These are phyloP conservation scores for Hermodice carunculata DNA, from an alignment of 2,888 invertebrate genomes.

Conservation along the genomic window DNA sequence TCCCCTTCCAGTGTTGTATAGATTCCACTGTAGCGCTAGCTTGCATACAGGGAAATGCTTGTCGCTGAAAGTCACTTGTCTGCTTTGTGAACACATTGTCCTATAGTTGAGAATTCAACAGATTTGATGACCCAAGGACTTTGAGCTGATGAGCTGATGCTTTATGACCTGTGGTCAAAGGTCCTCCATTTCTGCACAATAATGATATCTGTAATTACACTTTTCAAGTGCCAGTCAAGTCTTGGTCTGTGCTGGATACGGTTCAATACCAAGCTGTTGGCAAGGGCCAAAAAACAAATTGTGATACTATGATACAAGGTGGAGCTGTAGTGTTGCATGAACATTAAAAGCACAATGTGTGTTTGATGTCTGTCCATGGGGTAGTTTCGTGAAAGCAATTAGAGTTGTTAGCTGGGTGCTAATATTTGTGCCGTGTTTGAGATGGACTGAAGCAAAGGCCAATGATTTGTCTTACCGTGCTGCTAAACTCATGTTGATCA, in stretches of 20 bases:
- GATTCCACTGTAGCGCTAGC: conserved; percentile 40
- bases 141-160: conserved; percentile 17
- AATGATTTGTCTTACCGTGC: background rate
- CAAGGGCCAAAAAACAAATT: background rate
- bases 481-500: background rate
- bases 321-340: background rate
- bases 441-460: background rate
- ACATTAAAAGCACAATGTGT: background rate
- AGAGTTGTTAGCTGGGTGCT: background rate
- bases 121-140: conserved; percentile 49
- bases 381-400: background rate
- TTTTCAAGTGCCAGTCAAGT: background rate
- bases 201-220: background rate
- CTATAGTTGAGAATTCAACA: conserved; percentile 49
- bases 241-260: background rate
- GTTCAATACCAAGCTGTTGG: background rate
- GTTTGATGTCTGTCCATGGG: background rate
- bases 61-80: conserved; percentile 42
- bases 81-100: conserved; percentile 44
- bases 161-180: conserved; percentile 41
- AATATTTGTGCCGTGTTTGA: background rate
- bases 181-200: background rate
- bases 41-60: conserved; percentile 35
- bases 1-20: conserved; percentile 27
- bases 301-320: background rate